phyloP scores from a whole-genome alignment of 92 coral and sea anemone genomes.

The Porites cylindrica region DNA sequence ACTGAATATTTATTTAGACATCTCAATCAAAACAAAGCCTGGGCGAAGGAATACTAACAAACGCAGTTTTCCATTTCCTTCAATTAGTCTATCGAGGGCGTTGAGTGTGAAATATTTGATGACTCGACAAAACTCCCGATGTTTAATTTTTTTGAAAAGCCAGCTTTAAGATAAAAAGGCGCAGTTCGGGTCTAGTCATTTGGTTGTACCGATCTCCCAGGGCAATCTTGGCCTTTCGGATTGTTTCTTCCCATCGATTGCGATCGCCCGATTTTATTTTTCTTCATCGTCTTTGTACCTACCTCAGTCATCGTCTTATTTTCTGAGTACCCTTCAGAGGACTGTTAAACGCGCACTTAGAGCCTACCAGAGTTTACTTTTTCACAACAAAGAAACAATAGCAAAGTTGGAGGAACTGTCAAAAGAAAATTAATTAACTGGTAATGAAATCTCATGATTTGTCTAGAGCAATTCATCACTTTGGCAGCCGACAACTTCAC shows the following conservation, averaged over 20 bases:
- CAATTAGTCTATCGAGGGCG: background rate
- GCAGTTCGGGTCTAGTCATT: no score
- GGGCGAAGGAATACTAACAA: background rate
- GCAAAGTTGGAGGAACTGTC: conserved; percentile 29
- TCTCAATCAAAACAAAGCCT: background rate
- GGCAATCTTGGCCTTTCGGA: background rate
- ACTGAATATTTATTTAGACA: no score
- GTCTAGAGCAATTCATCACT: conserved; percentile 37
- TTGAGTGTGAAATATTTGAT: background rate
- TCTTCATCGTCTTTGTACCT: no score
- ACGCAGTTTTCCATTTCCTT: background rate
- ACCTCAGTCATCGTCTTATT: background rate
- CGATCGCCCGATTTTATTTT: background rate
- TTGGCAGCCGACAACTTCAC: conserved; percentile 43
- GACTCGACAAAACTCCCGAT: background rate
- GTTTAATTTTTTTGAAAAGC: no score
- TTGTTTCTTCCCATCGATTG: background rate
- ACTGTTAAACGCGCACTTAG: no score
- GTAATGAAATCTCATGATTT: conserved; percentile 37
- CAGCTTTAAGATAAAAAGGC: no score
- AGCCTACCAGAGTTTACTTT: conserved; percentile 8
- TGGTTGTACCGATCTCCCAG: no score
- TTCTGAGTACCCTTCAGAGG: background rate
- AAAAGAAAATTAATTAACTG: conserved; percentile 57
- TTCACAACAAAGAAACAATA: conserved; percentile 3